phyloP scores from a whole-genome alignment of 2,113 vertebrate genomes.

The Scomber japonicus region DNA sequence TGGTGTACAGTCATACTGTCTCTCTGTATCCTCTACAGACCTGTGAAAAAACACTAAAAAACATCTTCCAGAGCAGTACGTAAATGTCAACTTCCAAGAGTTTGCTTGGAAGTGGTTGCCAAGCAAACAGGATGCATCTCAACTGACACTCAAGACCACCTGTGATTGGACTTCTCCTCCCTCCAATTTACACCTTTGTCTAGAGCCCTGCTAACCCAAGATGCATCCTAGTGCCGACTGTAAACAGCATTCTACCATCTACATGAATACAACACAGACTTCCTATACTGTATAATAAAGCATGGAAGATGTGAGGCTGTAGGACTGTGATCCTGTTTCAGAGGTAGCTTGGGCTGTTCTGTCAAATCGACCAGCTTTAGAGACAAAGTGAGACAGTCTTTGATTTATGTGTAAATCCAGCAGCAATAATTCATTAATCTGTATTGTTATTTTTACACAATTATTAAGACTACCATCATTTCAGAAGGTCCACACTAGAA shows the following conservation, averaged over 20 bases:
- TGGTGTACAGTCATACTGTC: too few relatives aligned
- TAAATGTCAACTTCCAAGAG: too few relatives aligned
- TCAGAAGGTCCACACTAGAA: background rate
- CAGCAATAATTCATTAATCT: background rate
- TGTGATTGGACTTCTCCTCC: background rate
- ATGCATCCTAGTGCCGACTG: constrained; percentile 19
- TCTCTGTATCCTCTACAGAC: too few relatives aligned
- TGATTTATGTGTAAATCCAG: constrained; percentile 43
- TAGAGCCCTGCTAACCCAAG: background rate
- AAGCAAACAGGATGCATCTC: background rate
- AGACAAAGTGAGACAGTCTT: constrained; percentile 15
- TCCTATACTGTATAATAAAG: constrained; percentile 41
- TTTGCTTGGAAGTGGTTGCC: too few relatives aligned
- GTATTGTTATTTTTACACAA: background rate
- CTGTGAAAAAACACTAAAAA: too few relatives aligned
- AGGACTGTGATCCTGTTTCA: constrained; percentile 6
- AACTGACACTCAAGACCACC: background rate
- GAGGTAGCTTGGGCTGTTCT: background rate
- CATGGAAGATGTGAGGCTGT: constrained; percentile 26
- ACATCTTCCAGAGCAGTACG: too few relatives aligned
- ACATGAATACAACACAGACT: constrained; percentile 28
- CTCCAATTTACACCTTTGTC: background rate
- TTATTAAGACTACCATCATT: too few relatives aligned
- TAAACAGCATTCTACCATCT: constrained; percentile 14
- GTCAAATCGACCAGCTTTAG: constrained; percentile 16